Percentiles rank a stretch among this genome's conserved stretches.
phyloP scores from a whole-genome alignment of 2,113 vertebrate species.

The Orthonyx spaldingii region DNA sequence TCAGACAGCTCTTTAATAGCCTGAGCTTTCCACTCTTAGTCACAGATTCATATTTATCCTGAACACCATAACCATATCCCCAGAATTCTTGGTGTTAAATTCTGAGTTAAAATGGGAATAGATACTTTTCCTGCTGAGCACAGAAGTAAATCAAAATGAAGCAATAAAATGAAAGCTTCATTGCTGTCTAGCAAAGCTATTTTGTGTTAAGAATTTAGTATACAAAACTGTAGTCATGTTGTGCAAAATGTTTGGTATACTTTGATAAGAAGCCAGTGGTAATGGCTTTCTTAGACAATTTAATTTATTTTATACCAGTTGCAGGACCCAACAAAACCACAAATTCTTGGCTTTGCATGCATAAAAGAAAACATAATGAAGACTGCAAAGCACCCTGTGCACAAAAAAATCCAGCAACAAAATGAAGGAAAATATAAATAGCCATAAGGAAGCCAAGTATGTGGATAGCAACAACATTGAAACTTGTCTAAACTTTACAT shows the following conservation, averaged over 20 bases:
- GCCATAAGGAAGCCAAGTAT: neutral
- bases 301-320: neutral
- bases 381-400: neutral
- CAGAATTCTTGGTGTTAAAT: neutral
- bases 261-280: slow-evolving; percentile 18
- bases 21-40: neutral
- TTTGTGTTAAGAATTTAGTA: slow-evolving; percentile 7
- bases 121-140: neutral
- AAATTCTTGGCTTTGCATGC: neutral
- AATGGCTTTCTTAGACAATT: slow-evolving; percentile 14
- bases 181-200: slow-evolving; percentile 3
- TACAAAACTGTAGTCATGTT: neutral
- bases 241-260: neutral
- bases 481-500: neutral
- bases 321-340: neutral
- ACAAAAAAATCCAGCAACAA: neutral
- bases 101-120: neutral
- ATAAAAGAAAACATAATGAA: neutral
- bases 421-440: neutral
- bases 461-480: neutral
- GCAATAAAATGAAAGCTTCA: slow-evolving; percentile 10
- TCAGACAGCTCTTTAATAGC: neutral
- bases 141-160: slow-evolving; percentile 37
- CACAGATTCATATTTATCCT: neutral
- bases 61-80: neutral